A percentile compares a stretch with the other conserved stretches of the same genome.
These are phyloP conservation scores for Hystrix cristata DNA, from an alignment of 2,113 vertebrate genomes.

Conservation along the genomic window DNA sequence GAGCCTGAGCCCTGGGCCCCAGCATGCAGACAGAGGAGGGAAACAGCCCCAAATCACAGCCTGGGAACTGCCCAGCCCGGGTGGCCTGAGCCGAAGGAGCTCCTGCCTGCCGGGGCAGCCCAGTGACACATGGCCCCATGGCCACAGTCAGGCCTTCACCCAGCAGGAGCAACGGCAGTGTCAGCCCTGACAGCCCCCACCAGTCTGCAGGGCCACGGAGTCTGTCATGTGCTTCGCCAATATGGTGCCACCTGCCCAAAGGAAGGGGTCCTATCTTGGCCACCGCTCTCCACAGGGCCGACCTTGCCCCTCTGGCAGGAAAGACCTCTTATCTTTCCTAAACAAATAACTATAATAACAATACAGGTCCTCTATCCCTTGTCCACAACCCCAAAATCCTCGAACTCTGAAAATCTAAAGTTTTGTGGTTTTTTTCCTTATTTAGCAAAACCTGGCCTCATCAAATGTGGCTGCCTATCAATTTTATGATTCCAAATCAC, in stretches of 20 bases:
- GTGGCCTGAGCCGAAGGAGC: neutral
- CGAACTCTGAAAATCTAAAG: neutral
- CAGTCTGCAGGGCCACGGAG: neutral
- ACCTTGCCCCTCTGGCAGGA: neutral
- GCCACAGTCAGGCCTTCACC: neutral
- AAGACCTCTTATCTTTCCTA: neutral
- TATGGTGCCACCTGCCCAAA: neutral
- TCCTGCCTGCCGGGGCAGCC: neutral
- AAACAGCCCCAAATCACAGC: neutral
- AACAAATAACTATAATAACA: neutral
- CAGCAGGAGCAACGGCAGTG: rapidly evolving
- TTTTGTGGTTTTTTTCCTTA: neutral
- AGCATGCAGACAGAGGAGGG: neutral
- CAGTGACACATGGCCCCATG: rapidly evolving
- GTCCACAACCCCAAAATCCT: neutral
- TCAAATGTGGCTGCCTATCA: constrained; percentile 65
- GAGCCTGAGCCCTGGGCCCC: neutral
- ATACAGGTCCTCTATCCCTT: no score
- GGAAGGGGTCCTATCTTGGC: neutral
- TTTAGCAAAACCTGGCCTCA: constrained; percentile 48
- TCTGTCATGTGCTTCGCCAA: neutral
- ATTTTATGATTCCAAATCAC: neutral
- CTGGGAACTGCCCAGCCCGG: neutral
- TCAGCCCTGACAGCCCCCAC: neutral
- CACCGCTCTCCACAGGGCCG: neutral